Conservation (phyloP, 2,888 invertebrate genomes). For the Leptinotarsa haldemani region DNA sequence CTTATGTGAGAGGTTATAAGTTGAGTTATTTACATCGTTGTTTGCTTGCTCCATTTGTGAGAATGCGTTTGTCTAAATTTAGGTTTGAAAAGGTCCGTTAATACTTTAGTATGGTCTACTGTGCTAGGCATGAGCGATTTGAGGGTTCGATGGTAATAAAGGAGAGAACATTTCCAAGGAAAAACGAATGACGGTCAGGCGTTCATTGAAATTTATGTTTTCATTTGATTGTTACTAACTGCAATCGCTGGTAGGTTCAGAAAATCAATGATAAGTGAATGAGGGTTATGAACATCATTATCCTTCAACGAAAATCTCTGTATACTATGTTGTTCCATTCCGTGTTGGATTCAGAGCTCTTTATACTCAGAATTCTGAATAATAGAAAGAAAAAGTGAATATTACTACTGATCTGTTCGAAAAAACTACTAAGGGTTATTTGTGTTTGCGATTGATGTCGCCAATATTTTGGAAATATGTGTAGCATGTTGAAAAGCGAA, state of each 20-base stretch:
- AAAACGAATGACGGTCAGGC: not conserved
- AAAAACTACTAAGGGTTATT: no score
- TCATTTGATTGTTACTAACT: not conserved
- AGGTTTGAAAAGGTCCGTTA: slow-evolving; percentile 27
- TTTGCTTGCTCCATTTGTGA: slow-evolving; percentile 22
- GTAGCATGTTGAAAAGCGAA: no score
- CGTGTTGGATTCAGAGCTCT: no score
- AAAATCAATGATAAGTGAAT: not conserved
- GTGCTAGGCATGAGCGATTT: not conserved
- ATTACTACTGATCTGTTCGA: no score
- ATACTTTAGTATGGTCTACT: slow-evolving; percentile 13
- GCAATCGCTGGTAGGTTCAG: not conserved
- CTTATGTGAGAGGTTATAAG: slow-evolving; percentile 34
- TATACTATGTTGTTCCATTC: no score
- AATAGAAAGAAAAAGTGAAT: no score
- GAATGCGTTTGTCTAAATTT: slow-evolving; percentile 34
- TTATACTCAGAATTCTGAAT: no score
- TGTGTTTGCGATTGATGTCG: no score
- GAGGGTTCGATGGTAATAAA: not conserved
- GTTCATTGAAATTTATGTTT: not conserved
- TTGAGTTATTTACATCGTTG: slow-evolving; percentile 38
- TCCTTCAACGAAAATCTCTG: no score
- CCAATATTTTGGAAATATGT: no score
- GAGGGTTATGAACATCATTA: not conserved
- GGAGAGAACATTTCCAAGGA: not conserved